These are phyloP conservation scores for Fragum whitleyi DNA, from an alignment of 2,888 invertebrate species.

Conservation along the genomic window DNA sequence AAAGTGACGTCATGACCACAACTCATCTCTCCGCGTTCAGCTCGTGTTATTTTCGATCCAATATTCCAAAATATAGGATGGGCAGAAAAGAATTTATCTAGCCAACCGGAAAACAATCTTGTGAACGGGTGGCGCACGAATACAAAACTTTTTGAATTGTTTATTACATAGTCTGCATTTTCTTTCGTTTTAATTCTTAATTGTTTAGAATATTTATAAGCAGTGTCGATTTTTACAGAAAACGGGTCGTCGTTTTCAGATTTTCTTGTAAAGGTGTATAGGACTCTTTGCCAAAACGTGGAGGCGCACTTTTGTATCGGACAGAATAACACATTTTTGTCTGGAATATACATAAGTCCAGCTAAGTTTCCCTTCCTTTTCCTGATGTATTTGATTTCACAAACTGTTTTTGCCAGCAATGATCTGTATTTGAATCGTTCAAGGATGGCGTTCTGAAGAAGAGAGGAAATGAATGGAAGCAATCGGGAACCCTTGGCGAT, in stretches of 20 bases:
- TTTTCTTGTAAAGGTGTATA: background rate
- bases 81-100: constrained; percentile 68
- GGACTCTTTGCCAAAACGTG: constrained; percentile 1
- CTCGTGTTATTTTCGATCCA: constrained; percentile 43
- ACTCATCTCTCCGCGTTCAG: constrained; percentile 19
- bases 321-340: background rate
- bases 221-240: constrained; percentile 5
- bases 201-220: background rate
- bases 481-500: too few relatives aligned
- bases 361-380: background rate
- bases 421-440: background rate
- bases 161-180: background rate
- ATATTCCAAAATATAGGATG: constrained; percentile 60
- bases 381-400: background rate
- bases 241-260: background rate
- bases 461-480: too few relatives aligned
- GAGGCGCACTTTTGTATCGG: background rate
- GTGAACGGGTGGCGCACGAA: constrained; percentile 67
- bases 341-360: background rate
- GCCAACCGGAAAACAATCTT: constrained; percentile 67
- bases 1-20: constrained; percentile 70
- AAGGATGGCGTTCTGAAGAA: background rate
- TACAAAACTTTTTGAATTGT: constrained; percentile 31
- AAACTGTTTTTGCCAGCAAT: background rate
- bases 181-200: background rate